A percentile compares a stretch with the other conserved stretches of the same genome.
These are phyloP conservation scores for Isoperla grammatica DNA, from an alignment of 2,888 invertebrate species.

Conservation along the genomic window DNA sequence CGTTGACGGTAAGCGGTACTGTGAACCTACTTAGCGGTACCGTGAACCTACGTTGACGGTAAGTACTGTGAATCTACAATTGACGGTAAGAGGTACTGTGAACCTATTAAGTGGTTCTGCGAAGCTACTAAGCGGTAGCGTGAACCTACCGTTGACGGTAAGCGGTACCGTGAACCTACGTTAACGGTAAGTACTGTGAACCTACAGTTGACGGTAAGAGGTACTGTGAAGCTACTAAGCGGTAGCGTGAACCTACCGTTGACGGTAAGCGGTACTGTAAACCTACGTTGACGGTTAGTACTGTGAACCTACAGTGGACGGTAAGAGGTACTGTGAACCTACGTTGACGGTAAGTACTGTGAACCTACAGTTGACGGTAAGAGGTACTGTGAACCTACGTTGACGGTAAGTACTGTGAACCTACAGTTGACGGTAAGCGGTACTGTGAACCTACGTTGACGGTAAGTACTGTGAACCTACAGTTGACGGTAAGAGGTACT, in stretches of 20 bases:
- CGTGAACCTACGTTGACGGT: constrained; percentile 74
- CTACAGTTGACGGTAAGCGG: too few species aligned
- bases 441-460: too few species aligned
- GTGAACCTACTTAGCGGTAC: too few species aligned
- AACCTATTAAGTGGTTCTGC: constrained; percentile 74
- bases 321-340: constrained; percentile 45
- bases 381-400: constrained; percentile 71
- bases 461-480: too few species aligned
- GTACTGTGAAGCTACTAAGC: constrained; percentile 73
- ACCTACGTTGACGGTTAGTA: constrained; percentile 49
- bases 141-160: constrained; percentile 77
- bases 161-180: constrained; percentile 72
- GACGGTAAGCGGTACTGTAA: constrained; percentile 38
- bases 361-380: constrained; percentile 69
- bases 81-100: constrained; percentile 46
- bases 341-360: too few species aligned
- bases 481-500: too few species aligned
- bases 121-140: constrained; percentile 76
- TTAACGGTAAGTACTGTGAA: constrained; percentile 63
- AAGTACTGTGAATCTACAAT: constrained; percentile 67
- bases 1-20: too few species aligned
- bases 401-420: too few species aligned
- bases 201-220: constrained; percentile 73
- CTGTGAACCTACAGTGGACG: constrained; percentile 44
- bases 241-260: constrained; percentile 70